Percentiles rank a stretch among this genome's conserved stretches.
Conservation (phyloP, 1,140 invertebrate genomes). For the Argopecten irradians region DNA sequence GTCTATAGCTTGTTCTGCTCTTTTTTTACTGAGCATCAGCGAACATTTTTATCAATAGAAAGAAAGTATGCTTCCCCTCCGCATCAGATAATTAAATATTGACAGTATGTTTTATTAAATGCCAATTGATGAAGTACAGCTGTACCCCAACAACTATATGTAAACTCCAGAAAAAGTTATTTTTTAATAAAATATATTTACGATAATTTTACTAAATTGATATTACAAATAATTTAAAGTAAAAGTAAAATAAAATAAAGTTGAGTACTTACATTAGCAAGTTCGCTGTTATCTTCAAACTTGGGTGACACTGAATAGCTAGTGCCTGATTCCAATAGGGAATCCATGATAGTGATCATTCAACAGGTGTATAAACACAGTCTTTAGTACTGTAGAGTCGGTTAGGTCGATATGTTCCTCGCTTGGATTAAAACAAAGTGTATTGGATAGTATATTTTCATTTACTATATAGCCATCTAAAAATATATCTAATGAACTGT, state of each 20-base stretch:
- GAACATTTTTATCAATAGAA: not conserved
- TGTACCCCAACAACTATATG: not conserved
- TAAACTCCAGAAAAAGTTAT: not conserved
- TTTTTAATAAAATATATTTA: not conserved
- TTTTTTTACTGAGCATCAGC: not conserved
- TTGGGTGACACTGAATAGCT: not conserved
- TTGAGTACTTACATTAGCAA: constrained; percentile 15
- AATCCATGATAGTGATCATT: constrained; percentile 7
- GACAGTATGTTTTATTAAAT: too few species aligned
- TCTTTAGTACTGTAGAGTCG: not conserved
- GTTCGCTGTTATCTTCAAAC: constrained; percentile 1
- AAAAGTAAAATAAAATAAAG: not conserved
- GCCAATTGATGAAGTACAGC: not conserved
- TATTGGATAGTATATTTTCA: not conserved
- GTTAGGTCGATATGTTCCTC: constrained; percentile 14
- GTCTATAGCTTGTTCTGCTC: not conserved
- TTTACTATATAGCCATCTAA: constrained; percentile 17
- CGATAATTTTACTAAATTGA: not conserved
- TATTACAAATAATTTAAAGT: not conserved
- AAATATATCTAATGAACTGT: not conserved
- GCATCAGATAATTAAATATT: not conserved
- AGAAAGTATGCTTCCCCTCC: too few species aligned
- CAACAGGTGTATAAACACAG: not conserved
- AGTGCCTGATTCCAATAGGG: not conserved
- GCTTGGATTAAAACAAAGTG: constrained; percentile 17